A percentile compares a stretch with the other conserved stretches of the same genome.
Evolutionary conservation across 1,140 invertebrate species (phyloP).

Genomic region (Dryas iulia): DNA sequence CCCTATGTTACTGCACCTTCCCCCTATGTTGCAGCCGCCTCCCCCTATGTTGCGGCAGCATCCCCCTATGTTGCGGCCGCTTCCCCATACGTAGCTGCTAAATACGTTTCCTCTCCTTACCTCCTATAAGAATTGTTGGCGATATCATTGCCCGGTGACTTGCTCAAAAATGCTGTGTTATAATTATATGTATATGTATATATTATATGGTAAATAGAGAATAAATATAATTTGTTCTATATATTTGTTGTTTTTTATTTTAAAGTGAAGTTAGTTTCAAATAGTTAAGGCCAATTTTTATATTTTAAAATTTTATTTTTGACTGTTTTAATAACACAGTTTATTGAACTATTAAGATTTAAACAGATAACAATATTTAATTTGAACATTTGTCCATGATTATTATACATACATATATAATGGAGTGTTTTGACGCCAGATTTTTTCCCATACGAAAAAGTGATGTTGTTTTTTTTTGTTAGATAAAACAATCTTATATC

Average conservation of each 20-base stretch:
- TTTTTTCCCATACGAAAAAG: too few species aligned
- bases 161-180: slow-evolving; percentile 59
- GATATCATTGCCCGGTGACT: slow-evolving; percentile 71
- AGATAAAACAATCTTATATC: too few species aligned
- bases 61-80: slow-evolving; percentile 44
- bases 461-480: too few species aligned
- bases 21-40: slow-evolving; percentile 44
- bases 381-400: neutral
- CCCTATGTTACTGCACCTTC: slow-evolving; percentile 70
- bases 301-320: slow-evolving; percentile 1
- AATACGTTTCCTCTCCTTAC: slow-evolving; percentile 46
- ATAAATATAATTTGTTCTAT: slow-evolving; percentile 20
- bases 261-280: too few species aligned
- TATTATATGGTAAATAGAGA: slow-evolving; percentile 28
- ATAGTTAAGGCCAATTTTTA: too few species aligned
- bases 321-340: too few species aligned
- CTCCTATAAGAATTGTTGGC: slow-evolving; percentile 65
- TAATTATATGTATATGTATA: slow-evolving; percentile 32
- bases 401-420: too few species aligned
- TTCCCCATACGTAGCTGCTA: slow-evolving; percentile 45
- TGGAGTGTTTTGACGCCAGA: too few species aligned
- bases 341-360: too few species aligned
- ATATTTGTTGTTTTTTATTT: slow-evolving; percentile 3
- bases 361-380: too few species aligned
- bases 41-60: slow-evolving; percentile 57